These are phyloP conservation scores for Nomada ferruginata DNA, from an alignment of 2,888 invertebrate genomes.

Conservation along the genomic window DNA sequence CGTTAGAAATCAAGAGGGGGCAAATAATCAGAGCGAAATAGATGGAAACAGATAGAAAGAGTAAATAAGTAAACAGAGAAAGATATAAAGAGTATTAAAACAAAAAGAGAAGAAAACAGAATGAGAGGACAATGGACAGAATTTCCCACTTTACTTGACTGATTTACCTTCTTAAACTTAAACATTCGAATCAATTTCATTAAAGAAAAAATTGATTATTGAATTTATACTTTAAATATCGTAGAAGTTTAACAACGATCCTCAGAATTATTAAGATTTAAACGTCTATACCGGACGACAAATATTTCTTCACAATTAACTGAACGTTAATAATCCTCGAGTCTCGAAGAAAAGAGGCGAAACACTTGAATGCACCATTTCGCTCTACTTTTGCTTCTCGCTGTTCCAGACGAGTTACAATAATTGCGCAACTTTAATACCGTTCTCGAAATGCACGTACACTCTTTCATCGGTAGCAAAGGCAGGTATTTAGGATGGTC, in stretches of 20 bases:
- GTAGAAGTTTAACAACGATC: too few relatives aligned
- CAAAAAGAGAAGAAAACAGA: constrained; percentile 3
- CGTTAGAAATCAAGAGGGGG: constrained; percentile 21
- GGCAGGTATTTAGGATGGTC: constrained; percentile 22
- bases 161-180: too few relatives aligned
- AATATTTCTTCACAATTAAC: background rate
- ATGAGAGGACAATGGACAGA: constrained; percentile 11
- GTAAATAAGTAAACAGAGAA: background rate
- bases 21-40: background rate
- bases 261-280: too few relatives aligned
- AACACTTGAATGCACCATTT: background rate
- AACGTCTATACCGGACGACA: too few relatives aligned
- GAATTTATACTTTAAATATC: too few relatives aligned
- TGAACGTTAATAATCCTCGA: background rate
- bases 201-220: too few relatives aligned
- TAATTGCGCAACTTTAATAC: constrained; percentile 2
- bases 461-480: background rate
- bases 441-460: background rate
- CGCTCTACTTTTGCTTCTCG: background rate
- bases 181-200: too few relatives aligned
- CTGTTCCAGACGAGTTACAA: background rate
- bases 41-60: constrained; percentile 3
- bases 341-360: background rate
- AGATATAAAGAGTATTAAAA: background rate
- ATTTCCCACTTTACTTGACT: constrained; percentile 44